These are phyloP conservation scores for Heterodera carotae DNA, from an alignment of 1,140 invertebrate species.

Conservation along the genomic window DNA sequence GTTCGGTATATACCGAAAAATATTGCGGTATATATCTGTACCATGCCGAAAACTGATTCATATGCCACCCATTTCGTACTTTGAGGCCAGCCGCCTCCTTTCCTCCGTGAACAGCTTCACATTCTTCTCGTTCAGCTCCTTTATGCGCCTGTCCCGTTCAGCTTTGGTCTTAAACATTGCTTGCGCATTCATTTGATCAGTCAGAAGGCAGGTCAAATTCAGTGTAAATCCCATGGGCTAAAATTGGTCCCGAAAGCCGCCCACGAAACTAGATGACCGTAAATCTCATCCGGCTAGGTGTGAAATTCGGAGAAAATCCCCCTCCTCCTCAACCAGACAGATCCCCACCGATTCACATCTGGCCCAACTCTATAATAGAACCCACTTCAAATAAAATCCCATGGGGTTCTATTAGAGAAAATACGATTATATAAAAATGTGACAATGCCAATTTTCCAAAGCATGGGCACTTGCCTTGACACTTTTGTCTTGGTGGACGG, in stretches of 20 bases:
- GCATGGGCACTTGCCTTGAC: constrained; percentile 7
- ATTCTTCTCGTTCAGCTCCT: constrained; percentile 97
- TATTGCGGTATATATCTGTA: too few relatives aligned
- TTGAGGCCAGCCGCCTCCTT: constrained; percentile 72
- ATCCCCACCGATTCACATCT: too few relatives aligned
- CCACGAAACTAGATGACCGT: too few relatives aligned
- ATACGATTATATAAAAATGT: constrained; percentile 26
- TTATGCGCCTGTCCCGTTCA: constrained; percentile 81
- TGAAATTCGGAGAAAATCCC: too few relatives aligned
- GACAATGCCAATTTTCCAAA: not conserved
- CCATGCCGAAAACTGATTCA: too few relatives aligned
- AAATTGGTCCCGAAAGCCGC: too few relatives aligned
- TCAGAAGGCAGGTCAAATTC: constrained; percentile 79
- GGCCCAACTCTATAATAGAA: too few relatives aligned
- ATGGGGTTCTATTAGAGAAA: not conserved
- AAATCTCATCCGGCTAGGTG: too few relatives aligned
- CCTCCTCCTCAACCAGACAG: too few relatives aligned
- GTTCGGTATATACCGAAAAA: too few relatives aligned
- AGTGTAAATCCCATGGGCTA: not conserved
- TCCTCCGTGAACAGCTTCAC: constrained; percentile 99
- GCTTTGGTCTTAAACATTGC: constrained; percentile 85
- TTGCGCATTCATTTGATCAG: too few relatives aligned
- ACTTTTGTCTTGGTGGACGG: constrained; percentile 47
- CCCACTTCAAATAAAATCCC: too few relatives aligned
- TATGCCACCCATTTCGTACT: constrained; percentile 6